A percentile compares a stretch with the other conserved stretches of the same genome.
These are phyloP conservation scores for Cladopsammia gracilis DNA, from an alignment of 64 coral and sea anemone species.

Conservation along the genomic window DNA sequence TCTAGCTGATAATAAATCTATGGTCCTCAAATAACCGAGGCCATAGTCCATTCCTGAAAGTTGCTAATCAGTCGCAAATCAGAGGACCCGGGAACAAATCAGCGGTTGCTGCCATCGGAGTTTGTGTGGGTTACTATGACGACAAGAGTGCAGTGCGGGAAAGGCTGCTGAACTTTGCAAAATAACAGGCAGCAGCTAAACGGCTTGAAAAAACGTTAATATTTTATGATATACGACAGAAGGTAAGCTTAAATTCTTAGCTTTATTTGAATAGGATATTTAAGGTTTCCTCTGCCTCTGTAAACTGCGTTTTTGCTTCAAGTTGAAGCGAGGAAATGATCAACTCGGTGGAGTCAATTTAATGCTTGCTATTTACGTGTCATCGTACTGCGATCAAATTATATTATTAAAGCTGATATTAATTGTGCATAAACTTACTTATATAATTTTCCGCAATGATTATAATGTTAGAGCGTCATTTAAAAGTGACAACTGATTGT, in stretches of 20 bases:
- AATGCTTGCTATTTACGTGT: neutral
- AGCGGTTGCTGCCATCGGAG: neutral
- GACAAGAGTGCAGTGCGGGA: neutral
- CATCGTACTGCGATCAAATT: no score
- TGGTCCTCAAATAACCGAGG: no score
- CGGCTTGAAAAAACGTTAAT: neutral
- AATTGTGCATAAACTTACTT: no score
- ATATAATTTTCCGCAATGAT: no score
- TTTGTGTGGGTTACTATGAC: conserved; percentile 34
- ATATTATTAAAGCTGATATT: no score
- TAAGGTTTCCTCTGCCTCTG: neutral
- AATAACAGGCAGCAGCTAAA: neutral
- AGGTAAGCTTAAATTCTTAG: conserved; percentile 31
- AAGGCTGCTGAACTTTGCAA: neutral
- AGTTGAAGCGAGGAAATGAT: neutral
- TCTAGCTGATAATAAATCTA: no score
- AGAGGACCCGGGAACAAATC: neutral
- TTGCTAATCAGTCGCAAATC: no score
- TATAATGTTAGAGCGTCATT: no score
- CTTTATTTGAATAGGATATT: neutral
- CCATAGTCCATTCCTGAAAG: no score
- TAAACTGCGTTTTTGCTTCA: neutral
- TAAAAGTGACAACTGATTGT: no score
- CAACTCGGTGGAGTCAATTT: neutral
- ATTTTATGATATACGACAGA: neutral